phyloP scores from a whole-genome alignment of 2,888 invertebrate genomes.

The Lasioglossum pauxillum region DNA sequence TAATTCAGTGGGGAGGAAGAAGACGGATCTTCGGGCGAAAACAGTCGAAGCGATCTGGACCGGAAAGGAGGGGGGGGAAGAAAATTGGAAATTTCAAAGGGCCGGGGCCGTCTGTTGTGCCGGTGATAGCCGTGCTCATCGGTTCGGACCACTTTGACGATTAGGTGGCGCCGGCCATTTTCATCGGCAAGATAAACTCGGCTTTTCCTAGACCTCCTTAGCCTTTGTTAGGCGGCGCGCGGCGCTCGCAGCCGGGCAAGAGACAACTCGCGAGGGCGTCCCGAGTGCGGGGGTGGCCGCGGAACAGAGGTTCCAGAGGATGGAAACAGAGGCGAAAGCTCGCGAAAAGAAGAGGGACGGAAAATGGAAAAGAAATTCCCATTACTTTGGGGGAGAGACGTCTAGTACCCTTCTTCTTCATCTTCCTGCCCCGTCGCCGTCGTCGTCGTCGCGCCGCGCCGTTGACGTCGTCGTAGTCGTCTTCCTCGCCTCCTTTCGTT shows the following conservation, averaged over 20 bases:
- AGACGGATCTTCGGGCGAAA: background rate
- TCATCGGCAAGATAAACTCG: conserved; percentile 60
- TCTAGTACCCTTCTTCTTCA: conserved; percentile 73
- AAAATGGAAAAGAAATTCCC: conserved; percentile 80
- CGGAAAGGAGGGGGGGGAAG: background rate
- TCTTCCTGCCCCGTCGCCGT: conserved; percentile 50
- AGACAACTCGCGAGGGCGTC: conserved; percentile 59
- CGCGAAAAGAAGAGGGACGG: conserved; percentile 62
- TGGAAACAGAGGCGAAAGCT: conserved; percentile 54
- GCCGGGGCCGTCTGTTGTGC: background rate
- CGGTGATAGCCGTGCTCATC: conserved; percentile 33
- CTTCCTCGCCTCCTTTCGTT: conserved; percentile 46
- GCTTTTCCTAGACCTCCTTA: conserved; percentile 50
- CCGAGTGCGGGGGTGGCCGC: conserved; percentile 33
- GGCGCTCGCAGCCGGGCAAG: conserved; percentile 40
- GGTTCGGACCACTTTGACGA: conserved; percentile 58
- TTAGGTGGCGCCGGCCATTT: conserved; percentile 54
- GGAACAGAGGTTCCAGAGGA: conserved; percentile 40
- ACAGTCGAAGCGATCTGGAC: conserved; percentile 1
- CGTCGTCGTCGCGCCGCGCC: background rate
- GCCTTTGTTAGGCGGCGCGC: conserved; percentile 57
- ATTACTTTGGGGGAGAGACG: conserved; percentile 77
- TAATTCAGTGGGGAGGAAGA: background rate
- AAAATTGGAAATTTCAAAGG: conserved; percentile 8
- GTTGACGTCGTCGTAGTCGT: conserved; percentile 31